phyloP scores from a whole-genome alignment of 2,888 invertebrate genomes.

The Nephrotoma flavescens region DNA sequence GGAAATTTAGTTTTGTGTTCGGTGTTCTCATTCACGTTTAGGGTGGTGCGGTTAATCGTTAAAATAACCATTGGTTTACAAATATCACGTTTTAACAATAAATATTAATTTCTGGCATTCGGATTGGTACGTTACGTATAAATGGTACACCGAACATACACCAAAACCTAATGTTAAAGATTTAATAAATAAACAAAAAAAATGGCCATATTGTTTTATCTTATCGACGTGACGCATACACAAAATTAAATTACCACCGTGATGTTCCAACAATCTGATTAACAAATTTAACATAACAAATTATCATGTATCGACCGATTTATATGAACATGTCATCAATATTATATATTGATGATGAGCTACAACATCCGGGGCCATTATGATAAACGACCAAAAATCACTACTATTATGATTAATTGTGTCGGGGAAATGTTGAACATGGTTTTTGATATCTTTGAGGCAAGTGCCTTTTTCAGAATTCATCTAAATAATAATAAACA shows the following conservation, averaged over 20 bases:
- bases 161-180: not conserved
- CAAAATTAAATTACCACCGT: not conserved
- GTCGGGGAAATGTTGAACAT: not conserved
- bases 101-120: not conserved
- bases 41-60: not conserved
- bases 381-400: not conserved
- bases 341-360: not conserved
- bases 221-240: not conserved
- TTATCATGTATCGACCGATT: not conserved
- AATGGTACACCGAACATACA: not conserved
- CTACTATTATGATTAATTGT: not conserved
- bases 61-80: not conserved
- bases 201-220: not conserved
- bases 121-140: not conserved
- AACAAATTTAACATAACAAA: not conserved
- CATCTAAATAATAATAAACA: not conserved
- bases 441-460: not conserved
- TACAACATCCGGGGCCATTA: not conserved
- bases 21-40: not conserved
- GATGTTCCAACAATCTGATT: not conserved
- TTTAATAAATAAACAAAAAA: not conserved
- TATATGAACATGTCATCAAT: not conserved
- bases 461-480: not conserved
- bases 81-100: not conserved
- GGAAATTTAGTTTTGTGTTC: not conserved